These are phyloP conservation scores for Scaeva pyrastri DNA, from an alignment of 2,888 invertebrate species.

Conservation along the genomic window DNA sequence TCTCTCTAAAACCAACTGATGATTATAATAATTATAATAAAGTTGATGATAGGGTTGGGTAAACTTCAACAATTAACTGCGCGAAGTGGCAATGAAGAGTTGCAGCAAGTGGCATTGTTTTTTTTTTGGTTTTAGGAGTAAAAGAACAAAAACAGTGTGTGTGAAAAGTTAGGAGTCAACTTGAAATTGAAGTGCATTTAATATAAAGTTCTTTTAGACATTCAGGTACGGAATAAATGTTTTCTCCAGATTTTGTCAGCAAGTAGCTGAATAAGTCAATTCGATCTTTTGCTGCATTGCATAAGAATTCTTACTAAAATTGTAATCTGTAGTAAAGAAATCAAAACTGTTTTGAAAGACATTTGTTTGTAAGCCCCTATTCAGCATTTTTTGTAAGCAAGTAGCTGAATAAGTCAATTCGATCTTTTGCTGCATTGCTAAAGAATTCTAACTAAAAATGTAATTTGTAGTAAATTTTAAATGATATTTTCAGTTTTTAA, in stretches of 20 bases:
- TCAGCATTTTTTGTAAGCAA: neutral
- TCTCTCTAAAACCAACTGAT: neutral
- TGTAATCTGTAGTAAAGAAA: no score
- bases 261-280: no score
- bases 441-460: neutral
- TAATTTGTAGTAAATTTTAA: no score
- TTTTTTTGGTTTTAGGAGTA: conserved; percentile 2
- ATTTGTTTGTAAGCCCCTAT: neutral
- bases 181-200: neutral
- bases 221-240: no score
- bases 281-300: no score
- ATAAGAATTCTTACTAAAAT: neutral
- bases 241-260: no score
- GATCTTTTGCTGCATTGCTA: no score
- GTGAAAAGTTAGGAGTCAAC: neutral
- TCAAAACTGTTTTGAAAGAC: neutral
- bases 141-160: conserved; percentile 46
- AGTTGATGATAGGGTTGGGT: conserved; percentile 62
- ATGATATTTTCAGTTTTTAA: no score
- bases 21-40: conserved; percentile 52
- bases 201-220: no score
- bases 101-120: conserved; percentile 30
- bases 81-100: conserved; percentile 55
- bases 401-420: no score
- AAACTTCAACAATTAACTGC: conserved; percentile 64